Base-by-base conservation (phyloP, 2,113 vertebrate genomes). In the Eulemur rufifrons region DNA sequence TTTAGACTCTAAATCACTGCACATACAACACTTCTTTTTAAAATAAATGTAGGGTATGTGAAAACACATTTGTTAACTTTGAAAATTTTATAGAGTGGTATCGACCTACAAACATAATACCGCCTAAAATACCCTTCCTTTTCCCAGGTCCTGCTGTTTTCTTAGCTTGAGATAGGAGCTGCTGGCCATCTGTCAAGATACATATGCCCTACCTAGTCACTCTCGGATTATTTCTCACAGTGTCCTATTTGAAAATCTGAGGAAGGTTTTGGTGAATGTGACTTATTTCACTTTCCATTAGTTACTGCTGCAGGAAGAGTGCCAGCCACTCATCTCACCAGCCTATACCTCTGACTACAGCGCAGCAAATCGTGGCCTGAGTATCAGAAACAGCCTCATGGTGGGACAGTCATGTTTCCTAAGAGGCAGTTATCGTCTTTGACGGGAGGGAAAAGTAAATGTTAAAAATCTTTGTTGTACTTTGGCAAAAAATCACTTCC, bases 201-300 rank as follows among this genome's bases (percentile, higher is more conserved):
- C 5, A 8, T 20, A 8, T 34, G 3, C 29, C 32, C 34, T 15
- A 3, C 23, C 1, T 77, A 50, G 7, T 42, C 76, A 4, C n/a
- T 29, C 69, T 91, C 45, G 12, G 34, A 54, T 92, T 52, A 7
- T 64, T 88, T 89, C 91, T 82, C 54, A 59, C 61, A 47, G 0
- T 23, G 1, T 87, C 93, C 34, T 84, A 82, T 50, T 92, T 73
- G 73, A 96, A 97, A 95, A 91, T 95, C 63, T 7, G 64, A 96
- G 80, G 54, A 69, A 78, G 34, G 17, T 93, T 89, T 73, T 86
- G 81, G 66, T 3, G 32, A 94, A 86, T 8, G 18, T 89, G 29
- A 7, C 68, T 91, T 93, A 32, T 3, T 0, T 96, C 95, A 29
- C 69, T 98, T 97, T 96, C 92, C 20, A 39, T 92, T 94, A 96